phyloP scores from a whole-genome alignment of 2,113 vertebrate species.

The Pycnonotus jocosus region DNA sequence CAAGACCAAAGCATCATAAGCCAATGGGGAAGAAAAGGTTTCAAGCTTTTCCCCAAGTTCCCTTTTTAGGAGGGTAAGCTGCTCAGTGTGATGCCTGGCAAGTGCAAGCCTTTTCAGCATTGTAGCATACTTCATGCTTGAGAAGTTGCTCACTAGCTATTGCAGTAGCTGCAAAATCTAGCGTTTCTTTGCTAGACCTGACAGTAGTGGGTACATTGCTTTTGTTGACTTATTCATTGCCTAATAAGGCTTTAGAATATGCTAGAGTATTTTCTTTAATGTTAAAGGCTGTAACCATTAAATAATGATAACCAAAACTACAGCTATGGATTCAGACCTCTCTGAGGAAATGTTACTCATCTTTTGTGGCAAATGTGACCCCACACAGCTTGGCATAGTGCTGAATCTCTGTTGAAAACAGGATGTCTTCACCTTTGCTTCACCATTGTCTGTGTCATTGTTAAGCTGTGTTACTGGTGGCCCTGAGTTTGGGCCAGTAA shows the following conservation, averaged over 20 bases:
- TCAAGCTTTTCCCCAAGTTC: slow-evolving; percentile 14
- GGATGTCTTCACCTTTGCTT: neutral
- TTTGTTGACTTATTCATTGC: neutral
- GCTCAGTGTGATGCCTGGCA: neutral
- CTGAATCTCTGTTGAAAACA: neutral
- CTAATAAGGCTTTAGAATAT: neutral
- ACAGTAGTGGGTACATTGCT: neutral
- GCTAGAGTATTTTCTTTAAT: neutral
- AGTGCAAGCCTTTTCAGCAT: slow-evolving; percentile 17
- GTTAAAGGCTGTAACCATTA: neutral
- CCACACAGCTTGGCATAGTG: neutral
- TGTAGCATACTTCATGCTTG: neutral
- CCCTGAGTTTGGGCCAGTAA: neutral
- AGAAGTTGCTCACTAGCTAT: neutral
- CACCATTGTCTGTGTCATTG: neutral
- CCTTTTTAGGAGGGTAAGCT: slow-evolving; percentile 26
- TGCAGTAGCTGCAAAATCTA: neutral
- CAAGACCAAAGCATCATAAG: neutral
- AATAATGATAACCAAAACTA: neutral
- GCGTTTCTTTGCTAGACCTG: neutral
- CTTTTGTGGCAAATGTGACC: neutral
- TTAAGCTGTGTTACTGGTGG: neutral
- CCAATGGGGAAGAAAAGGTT: slow-evolving; percentile 3
- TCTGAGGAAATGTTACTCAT: neutral
- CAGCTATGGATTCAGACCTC: neutral